Evolutionary conservation across 1,140 invertebrate genomes (phyloP).

Genomic region (Drosophila insularis): DNA sequence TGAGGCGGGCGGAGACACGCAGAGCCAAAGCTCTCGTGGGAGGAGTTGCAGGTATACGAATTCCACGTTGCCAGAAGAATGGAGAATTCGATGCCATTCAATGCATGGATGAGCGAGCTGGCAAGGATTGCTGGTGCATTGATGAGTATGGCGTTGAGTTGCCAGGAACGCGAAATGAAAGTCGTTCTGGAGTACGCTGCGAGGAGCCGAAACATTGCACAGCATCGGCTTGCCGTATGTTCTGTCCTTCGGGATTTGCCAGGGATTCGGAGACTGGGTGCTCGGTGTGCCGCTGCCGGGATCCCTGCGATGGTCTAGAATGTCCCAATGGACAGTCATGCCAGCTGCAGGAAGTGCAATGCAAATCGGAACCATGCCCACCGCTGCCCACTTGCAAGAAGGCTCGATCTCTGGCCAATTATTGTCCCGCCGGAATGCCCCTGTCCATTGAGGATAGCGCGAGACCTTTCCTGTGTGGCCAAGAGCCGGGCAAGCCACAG

Average conservation of each 20-base stretch:
- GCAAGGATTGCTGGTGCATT: constrained; percentile 90
- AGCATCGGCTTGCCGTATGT: constrained; percentile 92
- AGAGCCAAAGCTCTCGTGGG: constrained; percentile 84
- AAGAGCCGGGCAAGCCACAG: constrained; percentile 89
- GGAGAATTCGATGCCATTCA: constrained; percentile 91
- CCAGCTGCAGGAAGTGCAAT: constrained; percentile 90
- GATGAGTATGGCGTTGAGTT: constrained; percentile 90
- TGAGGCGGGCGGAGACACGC: constrained; percentile 85
- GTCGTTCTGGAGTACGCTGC: constrained; percentile 87
- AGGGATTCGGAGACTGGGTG: constrained; percentile 86
- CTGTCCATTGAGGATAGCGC: constrained; percentile 90
- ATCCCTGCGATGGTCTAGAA: constrained; percentile 89
- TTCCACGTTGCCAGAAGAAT: constrained; percentile 87
- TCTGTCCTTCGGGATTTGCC: constrained; percentile 92
- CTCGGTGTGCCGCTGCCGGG: constrained; percentile 90
- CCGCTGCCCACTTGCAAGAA: constrained; percentile 92
- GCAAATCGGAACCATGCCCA: constrained; percentile 89
- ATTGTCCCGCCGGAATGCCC: constrained; percentile 91
- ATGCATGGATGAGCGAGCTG: constrained; percentile 86
- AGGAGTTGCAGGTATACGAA: constrained; percentile 83
- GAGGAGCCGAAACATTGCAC: constrained; percentile 87
- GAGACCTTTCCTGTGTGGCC: constrained; percentile 91
- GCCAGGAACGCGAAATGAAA: constrained; percentile 88
- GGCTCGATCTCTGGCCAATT: constrained; percentile 88
- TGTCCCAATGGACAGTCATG: constrained; percentile 90